Evolutionary conservation across 2,888 invertebrate genomes (phyloP), one percentile per base, ranked within the genome.

Genomic region (Sphaerophoria rueppellii): DNA sequence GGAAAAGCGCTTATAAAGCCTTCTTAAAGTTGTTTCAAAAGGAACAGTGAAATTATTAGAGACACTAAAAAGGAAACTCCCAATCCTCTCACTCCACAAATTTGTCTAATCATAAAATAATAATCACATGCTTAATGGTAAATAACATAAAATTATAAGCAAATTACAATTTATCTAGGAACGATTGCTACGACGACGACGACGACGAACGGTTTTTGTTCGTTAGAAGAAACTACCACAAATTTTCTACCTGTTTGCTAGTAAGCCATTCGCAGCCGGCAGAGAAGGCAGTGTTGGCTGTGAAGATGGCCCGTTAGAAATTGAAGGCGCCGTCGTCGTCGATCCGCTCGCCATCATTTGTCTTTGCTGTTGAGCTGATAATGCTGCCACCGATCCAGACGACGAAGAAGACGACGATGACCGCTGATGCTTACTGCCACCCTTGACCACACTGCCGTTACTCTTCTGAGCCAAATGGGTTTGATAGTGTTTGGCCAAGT

Each of bases 401-500:
- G 24, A 24, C 24, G 24, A 24, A 24, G 24, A 24, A 24, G 24
- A 24, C 24, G 24, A 24, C 24, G 24, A 2, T 24, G 82, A 73
- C 24, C 86, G 86, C 58, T 89, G 91, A 79, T 91, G 90, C 67
- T 91, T 91, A 12, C 87, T 82, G 6, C 87, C 92, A 86, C 93
- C 93, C 88, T 94, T 94, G 75, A 91, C 92, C 61, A 94, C 91
- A 81, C 90, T 93, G 67, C 95, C 95, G 88, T 95, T 95, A 89
- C 94, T 95, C 91, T 96, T 96, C 91, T 97, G 97, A 61, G 96
- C 96, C 90, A 97, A 95, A 91, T 98, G 98, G 83, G 97, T 98
- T 93, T 97, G 97, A 90, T 97, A 97, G 92, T 98, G 97, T 91
- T 98, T 98, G 81, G 97, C 97, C 88, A 98, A 93, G 89, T 98